Evolutionary conservation across 2,113 vertebrate species (phyloP).

Genomic region (Seriola rivoliana): DNA sequence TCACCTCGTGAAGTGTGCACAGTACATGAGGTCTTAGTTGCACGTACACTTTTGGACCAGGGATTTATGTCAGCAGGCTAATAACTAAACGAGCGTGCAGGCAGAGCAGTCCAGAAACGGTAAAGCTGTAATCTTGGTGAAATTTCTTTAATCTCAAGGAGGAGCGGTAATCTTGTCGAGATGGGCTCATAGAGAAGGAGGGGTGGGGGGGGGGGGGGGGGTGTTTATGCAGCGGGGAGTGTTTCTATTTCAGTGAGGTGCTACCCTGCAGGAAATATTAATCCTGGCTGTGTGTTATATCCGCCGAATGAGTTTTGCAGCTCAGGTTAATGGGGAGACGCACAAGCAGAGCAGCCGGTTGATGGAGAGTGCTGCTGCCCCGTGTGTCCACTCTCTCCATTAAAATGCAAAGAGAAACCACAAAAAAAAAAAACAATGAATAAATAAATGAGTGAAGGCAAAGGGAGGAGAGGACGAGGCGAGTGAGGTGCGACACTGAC

Average conservation of each 20-base stretch:
- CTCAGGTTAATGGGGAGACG: conserved; percentile 55
- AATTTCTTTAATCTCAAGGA: conserved; percentile 74
- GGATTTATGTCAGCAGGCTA: conserved; percentile 77
- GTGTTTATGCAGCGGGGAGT: conserved; percentile 50
- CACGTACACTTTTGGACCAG: conserved; percentile 50
- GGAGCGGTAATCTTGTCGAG: conserved; percentile 73
- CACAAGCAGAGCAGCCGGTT: neutral
- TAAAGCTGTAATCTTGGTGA: conserved; percentile 70
- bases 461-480: neutral
- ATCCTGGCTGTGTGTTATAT: conserved; percentile 55
- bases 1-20: conserved; percentile 21
- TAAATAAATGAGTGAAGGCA: neutral
- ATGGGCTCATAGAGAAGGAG: conserved; percentile 52
- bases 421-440: neutral
- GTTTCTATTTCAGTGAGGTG: conserved; percentile 71
- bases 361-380: neutral
- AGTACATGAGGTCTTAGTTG: conserved; percentile 40
- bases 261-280: conserved; percentile 66
- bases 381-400: neutral
- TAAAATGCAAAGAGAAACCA: neutral
- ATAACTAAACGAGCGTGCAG: conserved; percentile 53
- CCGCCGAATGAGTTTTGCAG: conserved; percentile 31
- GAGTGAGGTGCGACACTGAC: neutral
- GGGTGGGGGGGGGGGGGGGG: conserved; percentile 7
- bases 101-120: conserved; percentile 54